phyloP scores from a whole-genome alignment of 2,113 vertebrate genomes.

The Vidua chalybeata region DNA sequence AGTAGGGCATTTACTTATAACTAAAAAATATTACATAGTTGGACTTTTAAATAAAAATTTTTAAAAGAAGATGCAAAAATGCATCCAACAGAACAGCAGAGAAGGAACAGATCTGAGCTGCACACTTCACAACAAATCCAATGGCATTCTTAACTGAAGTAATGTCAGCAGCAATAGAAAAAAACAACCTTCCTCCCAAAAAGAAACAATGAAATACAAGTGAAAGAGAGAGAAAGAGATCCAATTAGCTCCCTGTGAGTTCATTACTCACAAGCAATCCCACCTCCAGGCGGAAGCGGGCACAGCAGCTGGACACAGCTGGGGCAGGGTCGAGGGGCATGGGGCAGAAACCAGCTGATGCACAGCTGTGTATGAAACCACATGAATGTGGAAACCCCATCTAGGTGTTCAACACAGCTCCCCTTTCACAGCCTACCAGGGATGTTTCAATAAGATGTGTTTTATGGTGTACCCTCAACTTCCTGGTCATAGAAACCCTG shows the following conservation, averaged over 20 bases:
- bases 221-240: neutral
- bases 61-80: neutral
- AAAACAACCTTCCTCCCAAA: neutral
- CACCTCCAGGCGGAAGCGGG: rapidly evolving
- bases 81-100: neutral
- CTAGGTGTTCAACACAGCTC: neutral
- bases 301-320: neutral
- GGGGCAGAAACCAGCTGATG: rapidly evolving
- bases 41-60: neutral
- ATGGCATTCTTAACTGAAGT: neutral
- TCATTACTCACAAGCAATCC: neutral
- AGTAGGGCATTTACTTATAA: neutral
- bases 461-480: neutral
- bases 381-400: rapidly evolving
- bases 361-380: rapidly evolving
- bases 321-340: neutral
- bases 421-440: neutral
- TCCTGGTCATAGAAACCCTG: neutral
- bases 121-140: neutral
- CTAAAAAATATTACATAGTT: neutral
- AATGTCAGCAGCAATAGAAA: neutral
- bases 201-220: neutral
- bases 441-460: rapidly evolving
- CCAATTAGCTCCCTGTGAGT: neutral
- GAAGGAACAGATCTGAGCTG: neutral